Evolutionary conservation across 1,140 invertebrate species (phyloP), one percentile per base, ranked within the genome.

Genomic region (Telenomus remus): DNA sequence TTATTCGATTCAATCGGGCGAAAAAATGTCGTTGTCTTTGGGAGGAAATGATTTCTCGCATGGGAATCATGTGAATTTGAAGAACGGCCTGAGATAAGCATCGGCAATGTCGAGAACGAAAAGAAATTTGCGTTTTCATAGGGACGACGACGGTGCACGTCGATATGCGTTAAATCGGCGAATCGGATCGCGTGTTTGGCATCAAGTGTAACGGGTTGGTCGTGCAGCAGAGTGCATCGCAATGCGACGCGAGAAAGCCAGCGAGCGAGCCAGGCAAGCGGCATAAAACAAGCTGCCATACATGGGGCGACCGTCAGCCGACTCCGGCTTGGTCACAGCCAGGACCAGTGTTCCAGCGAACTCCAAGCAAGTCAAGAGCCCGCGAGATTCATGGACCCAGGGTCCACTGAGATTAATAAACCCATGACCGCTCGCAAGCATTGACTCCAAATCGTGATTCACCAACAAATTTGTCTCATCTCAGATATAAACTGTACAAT

Each of bases 211-310:
- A 78, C 76, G 64, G 79, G 65, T 64, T 60, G 39, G 39, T 57
- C 48, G 51, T 64, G 66, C 72, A 53, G 69, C 73, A 59, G 69
- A 78, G 65, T 71, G 72, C 77, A 83, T 83, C 76, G 82, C 79
- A 81, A 83, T 84, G 81, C 82, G 76, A 83, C 76, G 80, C 66
- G 60, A 71, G 66, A 59, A 66, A 76, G 66, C 74, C 59, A 72
- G 61, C 66, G 47, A 47, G 44, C 55, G 51, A 59, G 53, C 47
- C 69, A 60, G 49, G 69, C 80, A 80, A 80, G 79, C 82, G 76
- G 81, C 80, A 86, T 86, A 86, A 86, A 87, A 86, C 86, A 88
- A 87, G 86, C 85, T 88, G 85, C 85, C 86, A 85, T 86, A 88
- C 86, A 88, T 87, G 86, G 86, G 86, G 85, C 84, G 86, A 86